These are phyloP conservation scores for Nyctibius grandis DNA, from an alignment of 2,797 vertebrate genomes.

Conservation along the genomic window DNA sequence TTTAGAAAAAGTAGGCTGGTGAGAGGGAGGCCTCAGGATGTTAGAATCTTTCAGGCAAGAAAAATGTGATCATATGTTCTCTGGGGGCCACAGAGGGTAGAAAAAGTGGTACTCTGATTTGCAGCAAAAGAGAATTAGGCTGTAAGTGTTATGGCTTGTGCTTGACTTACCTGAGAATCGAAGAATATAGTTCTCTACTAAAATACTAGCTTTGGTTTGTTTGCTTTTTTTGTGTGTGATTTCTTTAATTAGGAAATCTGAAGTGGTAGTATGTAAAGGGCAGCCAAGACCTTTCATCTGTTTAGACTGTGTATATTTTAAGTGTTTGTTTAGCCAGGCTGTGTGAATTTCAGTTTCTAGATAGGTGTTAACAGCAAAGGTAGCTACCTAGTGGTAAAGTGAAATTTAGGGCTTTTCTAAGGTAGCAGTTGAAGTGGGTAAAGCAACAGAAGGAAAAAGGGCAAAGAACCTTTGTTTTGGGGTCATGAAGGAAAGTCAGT, in stretches of 20 bases:
- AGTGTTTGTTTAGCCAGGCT: neutral
- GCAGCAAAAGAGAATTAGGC: neutral
- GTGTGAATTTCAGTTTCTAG: neutral
- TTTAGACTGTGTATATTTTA: neutral
- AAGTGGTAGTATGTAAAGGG: neutral
- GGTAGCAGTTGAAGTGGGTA: neutral
- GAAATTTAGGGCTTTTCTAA: neutral
- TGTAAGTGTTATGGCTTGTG: neutral
- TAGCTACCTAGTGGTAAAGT: neutral
- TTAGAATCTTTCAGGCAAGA: neutral
- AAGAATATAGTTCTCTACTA: neutral
- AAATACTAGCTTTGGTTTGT: neutral
- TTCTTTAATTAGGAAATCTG: neutral
- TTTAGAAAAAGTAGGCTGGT: neutral
- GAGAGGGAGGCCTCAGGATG: neutral
- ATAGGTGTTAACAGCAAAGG: neutral
- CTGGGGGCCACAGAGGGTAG: neutral
- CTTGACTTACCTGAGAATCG: neutral
- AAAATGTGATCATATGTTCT: neutral
- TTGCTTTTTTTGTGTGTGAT: neutral
- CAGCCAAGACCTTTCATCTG: neutral
- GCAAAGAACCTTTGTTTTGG: neutral
- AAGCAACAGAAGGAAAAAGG: neutral
- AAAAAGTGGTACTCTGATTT: neutral
- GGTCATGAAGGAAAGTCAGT: neutral